Conservation (phyloP, 2,113 vertebrate species). For the Pipra filicauda region DNA sequence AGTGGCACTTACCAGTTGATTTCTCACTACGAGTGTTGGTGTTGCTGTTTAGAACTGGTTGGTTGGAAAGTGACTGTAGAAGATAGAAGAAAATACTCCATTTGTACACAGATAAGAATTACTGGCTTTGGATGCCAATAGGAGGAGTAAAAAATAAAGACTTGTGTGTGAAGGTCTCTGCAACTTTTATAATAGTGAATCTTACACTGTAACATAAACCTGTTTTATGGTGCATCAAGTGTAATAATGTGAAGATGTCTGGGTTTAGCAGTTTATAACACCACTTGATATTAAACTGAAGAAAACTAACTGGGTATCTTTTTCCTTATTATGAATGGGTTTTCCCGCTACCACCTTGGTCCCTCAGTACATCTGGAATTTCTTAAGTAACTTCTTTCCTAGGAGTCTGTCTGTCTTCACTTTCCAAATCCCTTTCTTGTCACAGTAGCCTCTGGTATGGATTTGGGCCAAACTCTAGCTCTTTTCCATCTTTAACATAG, state of each 20-base stretch:
- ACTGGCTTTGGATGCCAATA: background rate
- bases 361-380: background rate
- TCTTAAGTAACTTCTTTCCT: background rate
- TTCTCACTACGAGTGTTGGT: background rate
- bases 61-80: conserved; percentile 1
- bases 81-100: background rate
- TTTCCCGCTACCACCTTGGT: background rate
- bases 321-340: background rate
- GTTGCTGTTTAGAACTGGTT: conserved; percentile 18
- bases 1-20: background rate
- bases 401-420: background rate
- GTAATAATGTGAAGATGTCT: conserved; percentile 71
- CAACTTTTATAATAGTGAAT: conserved; percentile 46
- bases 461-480: background rate
- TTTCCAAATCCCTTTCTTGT: background rate
- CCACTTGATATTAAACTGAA: conserved; percentile 64
- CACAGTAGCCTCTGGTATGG: background rate
- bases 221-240: conserved; percentile 49
- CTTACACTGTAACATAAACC: conserved; percentile 61
- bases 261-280: conserved; percentile 59
- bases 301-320: background rate
- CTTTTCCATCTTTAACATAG: background rate
- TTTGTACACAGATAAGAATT: conserved; percentile 9
- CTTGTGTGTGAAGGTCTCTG: conserved; percentile 31
- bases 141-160: background rate